phyloP scores from a whole-genome alignment of 2,113 vertebrate species.

The Pomatorhinus ruficollis region DNA sequence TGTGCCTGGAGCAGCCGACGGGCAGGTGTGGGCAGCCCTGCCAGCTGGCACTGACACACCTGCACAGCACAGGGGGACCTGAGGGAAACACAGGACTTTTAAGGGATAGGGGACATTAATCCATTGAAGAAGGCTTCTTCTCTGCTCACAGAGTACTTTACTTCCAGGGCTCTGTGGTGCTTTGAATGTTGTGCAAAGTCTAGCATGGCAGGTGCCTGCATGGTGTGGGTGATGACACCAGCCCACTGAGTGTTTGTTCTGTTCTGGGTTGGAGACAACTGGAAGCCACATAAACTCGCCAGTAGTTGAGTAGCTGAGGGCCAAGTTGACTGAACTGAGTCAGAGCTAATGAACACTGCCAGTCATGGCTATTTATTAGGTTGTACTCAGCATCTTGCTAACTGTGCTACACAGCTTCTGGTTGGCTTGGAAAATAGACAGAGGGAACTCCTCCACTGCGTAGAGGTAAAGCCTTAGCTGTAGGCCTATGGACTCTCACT shows the following conservation, averaged over 20 bases:
- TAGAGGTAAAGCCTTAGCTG: neutral
- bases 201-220: rapidly evolving
- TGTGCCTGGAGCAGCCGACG: neutral
- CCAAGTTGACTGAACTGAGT: neutral
- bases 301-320: neutral
- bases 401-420: neutral
- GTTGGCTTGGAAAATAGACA: neutral
- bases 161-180: neutral
- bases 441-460: neutral
- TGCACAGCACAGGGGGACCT: neutral
- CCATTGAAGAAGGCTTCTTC: neutral
- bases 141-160: neutral
- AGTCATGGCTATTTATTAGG: neutral
- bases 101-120: neutral
- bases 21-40: neutral
- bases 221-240: neutral
- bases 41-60: neutral
- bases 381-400: neutral
- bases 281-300: neutral
- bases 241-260: neutral
- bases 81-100: neutral
- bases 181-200: neutral
- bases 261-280: neutral
- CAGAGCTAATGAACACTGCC: neutral
- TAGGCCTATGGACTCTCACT: neutral